Evolutionary conservation across 2,113 vertebrate species (phyloP), one percentile per base, ranked within the genome.

Genomic region (Butorides virescens): DNA sequence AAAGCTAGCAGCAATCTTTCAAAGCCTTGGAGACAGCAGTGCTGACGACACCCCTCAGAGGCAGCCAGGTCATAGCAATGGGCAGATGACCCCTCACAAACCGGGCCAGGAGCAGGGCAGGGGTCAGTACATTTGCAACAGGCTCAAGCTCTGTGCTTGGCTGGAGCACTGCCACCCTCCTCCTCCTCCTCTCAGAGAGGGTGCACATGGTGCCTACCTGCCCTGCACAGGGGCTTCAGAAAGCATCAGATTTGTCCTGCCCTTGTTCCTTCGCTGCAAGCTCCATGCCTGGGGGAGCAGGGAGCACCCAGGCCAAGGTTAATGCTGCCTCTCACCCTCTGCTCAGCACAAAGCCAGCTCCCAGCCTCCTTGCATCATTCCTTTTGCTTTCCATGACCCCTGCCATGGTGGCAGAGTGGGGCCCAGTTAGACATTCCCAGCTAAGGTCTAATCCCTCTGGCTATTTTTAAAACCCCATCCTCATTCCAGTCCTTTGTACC

Each of bases 361-460:
- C 88, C 76, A 30, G 50, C 66, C 17, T 13, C 66, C 61, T 30
- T n/a, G 15, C 58, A 8, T 52, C 49, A 49, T 0, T 56, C 50
- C 32, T 59, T 29, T 52, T 29, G 26, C 83, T 55, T 18, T 37
- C 56, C 53, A 1, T 2, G 30, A 13, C 85, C 70, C 42, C 10
- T 0, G 1, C 46, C 30, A 0, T 0, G 5, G 74, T 44, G 44
- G 68, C 82, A 70, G 30, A 56, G 32, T 0, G 39, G 63, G 74
- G 78, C 68, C 56, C 3, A 14, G 14, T 12, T 18, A 8, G 59
- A 34, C 65, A 32, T 50, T 91, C 90, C 79, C 79, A 85, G 75
- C 80, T 34, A 15, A 34, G 14, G 34, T 36, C 50, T 96, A 88
- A 95, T 72, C 93, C 86, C 59, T 44, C 77, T 9, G 71, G 65